These are phyloP conservation scores for Drosophila nigromelanica DNA, from an alignment of 1,140 invertebrate genomes.

Conservation along the genomic window DNA sequence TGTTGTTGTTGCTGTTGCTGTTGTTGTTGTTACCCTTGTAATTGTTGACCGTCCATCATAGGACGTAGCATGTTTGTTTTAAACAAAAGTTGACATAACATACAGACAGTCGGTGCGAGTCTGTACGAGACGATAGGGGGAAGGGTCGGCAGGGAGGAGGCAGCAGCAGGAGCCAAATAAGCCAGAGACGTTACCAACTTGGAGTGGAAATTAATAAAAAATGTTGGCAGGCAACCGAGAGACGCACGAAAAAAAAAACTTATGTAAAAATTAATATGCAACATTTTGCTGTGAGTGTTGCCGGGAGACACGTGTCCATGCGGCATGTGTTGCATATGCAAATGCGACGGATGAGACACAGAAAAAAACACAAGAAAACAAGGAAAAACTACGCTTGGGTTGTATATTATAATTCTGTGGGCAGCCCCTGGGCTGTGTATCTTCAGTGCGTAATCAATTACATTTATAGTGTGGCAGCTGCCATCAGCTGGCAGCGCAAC, in stretches of 20 bases:
- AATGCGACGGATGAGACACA: conserved; percentile 41
- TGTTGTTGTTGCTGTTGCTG: conserved; percentile 38
- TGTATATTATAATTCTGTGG: conserved; percentile 37
- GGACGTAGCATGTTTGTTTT: conserved; percentile 66
- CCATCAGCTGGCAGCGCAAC: conserved; percentile 34
- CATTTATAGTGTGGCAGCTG: conserved; percentile 47
- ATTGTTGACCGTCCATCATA: conserved; percentile 72
- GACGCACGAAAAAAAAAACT: conserved; percentile 15
- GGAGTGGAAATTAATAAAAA: conserved; percentile 71
- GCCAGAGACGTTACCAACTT: conserved; percentile 47
- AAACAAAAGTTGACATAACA: conserved; percentile 65
- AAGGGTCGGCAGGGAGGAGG: background rate
- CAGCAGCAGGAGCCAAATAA: background rate
- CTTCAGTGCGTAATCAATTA: conserved; percentile 58
- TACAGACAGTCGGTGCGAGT: background rate
- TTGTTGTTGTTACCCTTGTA: conserved; percentile 41
- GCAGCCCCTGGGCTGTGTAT: conserved; percentile 3
- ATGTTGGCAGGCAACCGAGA: conserved; percentile 31
- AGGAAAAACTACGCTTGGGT: background rate
- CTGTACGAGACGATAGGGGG: background rate
- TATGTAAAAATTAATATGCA: conserved; percentile 72
- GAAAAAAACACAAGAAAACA: background rate
- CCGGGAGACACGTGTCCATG: conserved; percentile 45
- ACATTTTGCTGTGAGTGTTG: conserved; percentile 61
- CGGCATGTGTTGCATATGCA: conserved; percentile 66